Conservation (phyloP, 2,797 vertebrate genomes). For the Periparus ater region DNA sequence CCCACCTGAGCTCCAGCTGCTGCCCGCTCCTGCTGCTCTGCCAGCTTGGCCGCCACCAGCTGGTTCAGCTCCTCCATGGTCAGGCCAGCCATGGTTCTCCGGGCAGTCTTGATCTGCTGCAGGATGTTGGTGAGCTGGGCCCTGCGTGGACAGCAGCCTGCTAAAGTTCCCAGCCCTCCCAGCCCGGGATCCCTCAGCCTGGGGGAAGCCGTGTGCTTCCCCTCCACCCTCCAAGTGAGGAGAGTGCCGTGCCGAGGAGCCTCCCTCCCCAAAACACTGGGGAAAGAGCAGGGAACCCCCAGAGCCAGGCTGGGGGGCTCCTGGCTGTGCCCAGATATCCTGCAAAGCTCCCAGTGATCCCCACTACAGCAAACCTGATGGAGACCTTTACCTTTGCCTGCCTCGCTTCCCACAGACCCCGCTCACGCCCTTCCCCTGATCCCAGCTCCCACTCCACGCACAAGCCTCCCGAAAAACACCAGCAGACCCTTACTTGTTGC, state of each 20-base stretch:
- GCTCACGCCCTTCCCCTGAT: fast-evolving
- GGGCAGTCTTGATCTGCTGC: constrained; percentile 91
- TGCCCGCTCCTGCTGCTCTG: constrained; percentile 73
- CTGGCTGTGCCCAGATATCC: not conserved
- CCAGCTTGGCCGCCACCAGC: constrained; percentile 81
- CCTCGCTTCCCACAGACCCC: not conserved
- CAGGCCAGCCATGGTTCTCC: constrained; percentile 90
- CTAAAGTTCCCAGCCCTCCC: not conserved
- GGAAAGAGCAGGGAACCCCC: not conserved
- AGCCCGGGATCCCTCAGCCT: fast-evolving
- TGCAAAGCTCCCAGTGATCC: not conserved
- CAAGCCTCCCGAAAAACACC: fast-evolving
- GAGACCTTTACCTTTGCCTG: not conserved
- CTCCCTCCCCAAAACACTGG: not conserved
- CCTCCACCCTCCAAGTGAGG: fast-evolving
- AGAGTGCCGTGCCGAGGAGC: fast-evolving
- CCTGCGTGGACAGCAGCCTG: constrained; percentile 57
- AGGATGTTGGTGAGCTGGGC: constrained; percentile 85
- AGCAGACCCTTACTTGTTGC: constrained; percentile 79
- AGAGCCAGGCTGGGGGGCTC: not conserved
- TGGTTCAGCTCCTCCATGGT: constrained; percentile 88
- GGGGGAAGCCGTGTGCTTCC: fast-evolving
- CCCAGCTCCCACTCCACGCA: fast-evolving
- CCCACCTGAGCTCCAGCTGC: constrained; percentile 67
- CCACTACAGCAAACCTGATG: fast-evolving